Evolutionary conservation across 2,113 vertebrate genomes (phyloP).

Genomic region (Agapornis roseicollis): DNA sequence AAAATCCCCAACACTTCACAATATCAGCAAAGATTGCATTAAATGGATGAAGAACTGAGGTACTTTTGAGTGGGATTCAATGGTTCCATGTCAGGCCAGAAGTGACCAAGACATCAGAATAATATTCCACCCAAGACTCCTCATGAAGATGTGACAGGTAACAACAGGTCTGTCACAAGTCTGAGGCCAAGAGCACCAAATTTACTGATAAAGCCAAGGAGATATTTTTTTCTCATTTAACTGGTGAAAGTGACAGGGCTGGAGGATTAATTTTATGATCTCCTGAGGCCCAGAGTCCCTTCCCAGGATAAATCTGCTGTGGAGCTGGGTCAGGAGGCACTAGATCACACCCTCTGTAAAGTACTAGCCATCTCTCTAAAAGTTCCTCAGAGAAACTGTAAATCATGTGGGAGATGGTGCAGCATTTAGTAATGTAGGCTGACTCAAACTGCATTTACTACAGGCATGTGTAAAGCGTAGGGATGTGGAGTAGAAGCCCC

Average conservation of each 20-base stretch:
- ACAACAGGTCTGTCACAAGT: not conserved
- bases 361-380: not conserved
- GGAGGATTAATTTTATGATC: not conserved
- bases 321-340: not conserved
- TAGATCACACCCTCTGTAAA: not conserved
- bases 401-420: not conserved
- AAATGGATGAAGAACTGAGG: not conserved
- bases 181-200: not conserved
- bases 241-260: not conserved
- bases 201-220: accelerated
- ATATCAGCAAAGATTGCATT: not conserved
- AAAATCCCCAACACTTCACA: not conserved
- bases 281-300: not conserved
- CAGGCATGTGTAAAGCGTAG: not conserved
- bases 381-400: not conserved
- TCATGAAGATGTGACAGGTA: not conserved
- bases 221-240: not conserved
- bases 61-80: not conserved
- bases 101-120: not conserved
- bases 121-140: not conserved
- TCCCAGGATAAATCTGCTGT: not conserved
- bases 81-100: not conserved
- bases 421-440: not conserved
- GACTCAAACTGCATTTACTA: not conserved
- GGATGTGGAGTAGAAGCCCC: not conserved